Conservation (phyloP, 2,888 invertebrate species). For the Philonicus albiceps region DNA sequence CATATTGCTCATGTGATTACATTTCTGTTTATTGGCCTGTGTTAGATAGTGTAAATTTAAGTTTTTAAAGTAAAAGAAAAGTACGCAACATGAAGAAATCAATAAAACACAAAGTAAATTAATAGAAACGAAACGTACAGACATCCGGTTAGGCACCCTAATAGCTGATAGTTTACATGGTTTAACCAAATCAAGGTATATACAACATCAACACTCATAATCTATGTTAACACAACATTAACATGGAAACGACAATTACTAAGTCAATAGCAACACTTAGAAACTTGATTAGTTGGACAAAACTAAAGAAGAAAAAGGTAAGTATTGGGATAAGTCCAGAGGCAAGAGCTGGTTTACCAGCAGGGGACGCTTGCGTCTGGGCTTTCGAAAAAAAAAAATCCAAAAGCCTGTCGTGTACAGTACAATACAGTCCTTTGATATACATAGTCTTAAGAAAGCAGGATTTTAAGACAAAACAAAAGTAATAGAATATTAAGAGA, state of each 20-base stretch:
- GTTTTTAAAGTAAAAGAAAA: conserved; percentile 6
- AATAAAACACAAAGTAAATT: not conserved
- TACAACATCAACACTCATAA: conserved; percentile 28
- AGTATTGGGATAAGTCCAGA: not conserved
- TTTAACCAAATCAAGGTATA: not conserved
- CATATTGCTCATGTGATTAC: conserved; percentile 60
- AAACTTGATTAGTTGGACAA: not conserved
- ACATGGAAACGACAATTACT: conserved; percentile 14
- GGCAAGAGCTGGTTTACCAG: not conserved
- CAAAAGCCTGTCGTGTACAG: not conserved
- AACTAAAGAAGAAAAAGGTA: not conserved
- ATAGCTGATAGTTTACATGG: not conserved
- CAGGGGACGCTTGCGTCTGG: not conserved
- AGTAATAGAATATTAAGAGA: not conserved
- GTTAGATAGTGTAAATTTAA: conserved; percentile 17
- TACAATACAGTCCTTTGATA: not conserved
- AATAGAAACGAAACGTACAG: not conserved
- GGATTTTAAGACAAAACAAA: conserved; percentile 45
- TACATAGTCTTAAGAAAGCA: conserved; percentile 23
- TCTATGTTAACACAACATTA: conserved; percentile 16
- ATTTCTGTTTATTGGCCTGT: conserved; percentile 30
- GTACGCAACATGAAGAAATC: not conserved
- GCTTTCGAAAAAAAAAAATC: not conserved
- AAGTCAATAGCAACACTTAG: conserved; percentile 15
- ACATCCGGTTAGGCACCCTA: not conserved